Percentiles rank a stretch among this genome's conserved stretches.
These are phyloP conservation scores for Propsilocerus akamusi DNA, from an alignment of 1,140 invertebrate species.

Conservation along the genomic window DNA sequence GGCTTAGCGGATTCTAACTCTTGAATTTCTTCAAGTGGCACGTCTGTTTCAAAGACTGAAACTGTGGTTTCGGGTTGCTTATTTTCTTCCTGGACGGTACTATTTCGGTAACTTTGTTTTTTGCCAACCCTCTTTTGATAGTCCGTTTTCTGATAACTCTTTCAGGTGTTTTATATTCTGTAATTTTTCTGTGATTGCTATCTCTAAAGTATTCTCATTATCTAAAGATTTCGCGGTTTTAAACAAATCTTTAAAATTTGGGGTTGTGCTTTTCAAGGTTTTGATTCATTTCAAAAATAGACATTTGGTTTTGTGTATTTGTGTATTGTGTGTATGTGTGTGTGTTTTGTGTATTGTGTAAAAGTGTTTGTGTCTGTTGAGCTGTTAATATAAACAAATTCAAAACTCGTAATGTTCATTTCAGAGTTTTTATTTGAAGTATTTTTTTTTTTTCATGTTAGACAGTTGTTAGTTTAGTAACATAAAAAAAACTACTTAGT, in stretches of 20 bases:
- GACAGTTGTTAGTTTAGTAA: no score
- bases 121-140: slow-evolving; percentile 9
- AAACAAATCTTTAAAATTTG: no score
- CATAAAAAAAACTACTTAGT: no score
- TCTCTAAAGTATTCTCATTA: no score
- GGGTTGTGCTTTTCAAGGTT: slow-evolving; percentile 14
- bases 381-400: no score
- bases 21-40: slow-evolving; percentile 11
- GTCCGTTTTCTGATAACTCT: slow-evolving; percentile 6
- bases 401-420: no score
- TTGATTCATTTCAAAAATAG: slow-evolving; percentile 6
- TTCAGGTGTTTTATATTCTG: slow-evolving; percentile 15
- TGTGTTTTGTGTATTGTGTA: slow-evolving; percentile 26
- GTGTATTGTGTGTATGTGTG: slow-evolving; percentile 24
- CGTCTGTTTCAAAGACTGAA: slow-evolving; percentile 11
- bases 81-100: slow-evolving; percentile 8
- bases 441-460: no score
- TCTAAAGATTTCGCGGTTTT: no score
- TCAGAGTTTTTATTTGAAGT: no score
- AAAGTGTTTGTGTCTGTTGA: no score
- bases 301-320: slow-evolving; percentile 25
- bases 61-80: slow-evolving; percentile 9
- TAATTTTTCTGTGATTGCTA: no score
- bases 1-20: slow-evolving; percentile 13
- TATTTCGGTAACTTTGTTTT: slow-evolving; percentile 6